Evolutionary conservation across 92 coral and sea anemone genomes (phyloP).

Genomic region (Epizoanthus scotinus): DNA sequence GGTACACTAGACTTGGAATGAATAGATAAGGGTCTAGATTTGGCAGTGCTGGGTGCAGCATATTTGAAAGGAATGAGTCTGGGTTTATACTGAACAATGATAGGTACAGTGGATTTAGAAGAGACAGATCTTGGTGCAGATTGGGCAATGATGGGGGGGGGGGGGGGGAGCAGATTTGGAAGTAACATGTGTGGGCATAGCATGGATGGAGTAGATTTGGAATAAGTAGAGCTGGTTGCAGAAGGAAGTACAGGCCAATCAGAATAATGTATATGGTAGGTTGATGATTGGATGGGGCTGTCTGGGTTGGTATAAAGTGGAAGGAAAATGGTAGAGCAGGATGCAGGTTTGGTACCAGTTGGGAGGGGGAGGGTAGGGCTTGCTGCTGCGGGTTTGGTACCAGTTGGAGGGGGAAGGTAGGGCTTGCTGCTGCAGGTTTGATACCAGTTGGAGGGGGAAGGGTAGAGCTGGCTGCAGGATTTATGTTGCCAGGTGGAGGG

Average conservation of each 20-base stretch:
- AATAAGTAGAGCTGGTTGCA: too few relatives aligned
- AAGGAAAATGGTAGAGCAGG: neutral
- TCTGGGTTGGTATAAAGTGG: too few relatives aligned
- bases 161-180: neutral
- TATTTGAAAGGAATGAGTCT: neutral
- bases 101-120: neutral
- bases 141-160: too few relatives aligned
- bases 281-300: too few relatives aligned
- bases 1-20: neutral
- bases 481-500: constrained; percentile 1
- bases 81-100: neutral
- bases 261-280: too few relatives aligned
- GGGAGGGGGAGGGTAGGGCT: neutral
- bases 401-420: neutral
- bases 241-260: too few relatives aligned
- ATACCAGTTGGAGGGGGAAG: neutral
- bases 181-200: neutral
- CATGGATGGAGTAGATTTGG: too few relatives aligned
- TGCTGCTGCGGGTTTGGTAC: neutral
- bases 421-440: constrained; percentile 1
- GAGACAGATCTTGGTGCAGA: too few relatives aligned
- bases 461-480: constrained; percentile 8
- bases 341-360: neutral
- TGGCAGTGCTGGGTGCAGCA: too few relatives aligned
- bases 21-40: too few relatives aligned